Base-by-base conservation (phyloP, 2,888 invertebrate species). In the Mimumesa dahlbomi region DNA sequence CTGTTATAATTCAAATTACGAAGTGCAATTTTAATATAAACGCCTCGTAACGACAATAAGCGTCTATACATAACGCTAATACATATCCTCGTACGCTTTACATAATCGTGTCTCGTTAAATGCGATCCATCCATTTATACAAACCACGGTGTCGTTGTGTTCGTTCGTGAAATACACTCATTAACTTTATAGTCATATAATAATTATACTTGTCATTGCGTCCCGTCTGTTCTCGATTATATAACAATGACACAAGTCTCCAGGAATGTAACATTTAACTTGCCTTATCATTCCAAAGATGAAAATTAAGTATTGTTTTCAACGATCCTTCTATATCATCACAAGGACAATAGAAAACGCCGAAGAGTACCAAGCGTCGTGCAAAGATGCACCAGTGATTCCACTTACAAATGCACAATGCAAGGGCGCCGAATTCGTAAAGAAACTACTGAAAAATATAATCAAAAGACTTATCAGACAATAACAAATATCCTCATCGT, bases 131-230 rank as follows among this genome's bases (percentile, higher is more conserved):
- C 50, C 49, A 34, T 46, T 52, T 22, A 46, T 16, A 7, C 42
- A n/a, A 29, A 46, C 21, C 42, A 11, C 50, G 48, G 18, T 42
- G 40, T 59, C 13, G 14, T 29, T 38, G 18, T 22, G 49, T 48
- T 58, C 53, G 22, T 45, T 31, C 50, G 29, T 34, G 46, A 57
- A 56, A 48, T 31, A 40, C 56, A n/a, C 48, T 62, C 38, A 25
- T 64, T 45, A 25, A 18, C 7, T 13, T 48, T 22, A 7, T 13
- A 3, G 53, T 36, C 11, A 53, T 36, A 63, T 63, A 69, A 73
- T 59, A 76, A 76, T 73, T 73, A 62, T 42, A 49, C 65, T 72
- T 65, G 75, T 75, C 57, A 36, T 14, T 21, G 50, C 36, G 49
- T 21, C 22, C 45, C 62, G 56, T 42, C 36, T 53, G 69, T 62